Evolutionary conservation across 2,888 invertebrate species (phyloP), one percentile per base, ranked within the genome.

Genomic region (Malacosoma neustria): DNA sequence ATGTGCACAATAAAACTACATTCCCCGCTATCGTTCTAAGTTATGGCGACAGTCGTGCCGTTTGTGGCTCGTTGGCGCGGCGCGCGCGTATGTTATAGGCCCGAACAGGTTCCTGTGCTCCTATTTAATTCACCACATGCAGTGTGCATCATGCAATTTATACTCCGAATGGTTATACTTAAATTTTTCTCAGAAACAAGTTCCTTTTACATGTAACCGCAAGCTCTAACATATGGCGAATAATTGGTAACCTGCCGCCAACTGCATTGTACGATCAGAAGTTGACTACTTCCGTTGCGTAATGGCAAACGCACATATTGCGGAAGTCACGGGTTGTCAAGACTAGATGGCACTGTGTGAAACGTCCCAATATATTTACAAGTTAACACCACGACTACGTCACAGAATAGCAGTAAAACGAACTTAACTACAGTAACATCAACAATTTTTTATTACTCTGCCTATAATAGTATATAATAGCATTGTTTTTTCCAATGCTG

Each of bases 71-170:
- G 67, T 60, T 71, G 60, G 59, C 65, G 59, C 59, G 61, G 60
- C 61, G 63, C 61, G 62, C 58, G 64, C 62, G 62, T 67, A 64
- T 67, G 57, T 67, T 72, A 72, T 71, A 69, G 64, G 56, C 55
- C 54, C 45, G 59, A 77, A 82, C 77, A 79, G 75, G 77, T 80
- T 81, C 66, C 67, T 66, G 71, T 73, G 65, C 73, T 74, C 70
- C 76, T 76, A 80, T 79, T 79, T 74, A 72, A 74, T 74, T 73
- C 68, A 63, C 68, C 67, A 72, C 72, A 77, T 74, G 74, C 64
- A 60, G 69, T 69, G 60, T 72, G 61, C 71, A 72, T 77, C 79
- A 79, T 72, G 76, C 72, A 80, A 82, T 75, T 79, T 71, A 53
- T 68, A 51, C 69, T 66, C 59, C 76, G 73, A 79, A 75, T 70